Base-by-base conservation (phyloP, 2,797 vertebrate genomes). In the Amblyraja radiata region DNA sequence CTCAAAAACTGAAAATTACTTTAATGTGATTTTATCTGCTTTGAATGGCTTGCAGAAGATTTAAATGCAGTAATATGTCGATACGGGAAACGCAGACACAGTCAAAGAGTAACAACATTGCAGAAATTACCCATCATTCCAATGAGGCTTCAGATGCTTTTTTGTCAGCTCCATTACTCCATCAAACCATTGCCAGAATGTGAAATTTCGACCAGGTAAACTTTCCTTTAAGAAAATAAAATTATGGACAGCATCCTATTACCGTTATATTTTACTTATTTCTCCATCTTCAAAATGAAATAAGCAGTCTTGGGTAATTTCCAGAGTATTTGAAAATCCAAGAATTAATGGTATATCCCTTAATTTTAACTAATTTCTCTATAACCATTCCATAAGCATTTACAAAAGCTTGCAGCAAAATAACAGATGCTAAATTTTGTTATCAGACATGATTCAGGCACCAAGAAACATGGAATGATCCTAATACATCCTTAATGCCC, bases 111-210 rank as follows among this genome's bases (percentile, higher is more conserved):
- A 5, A 93, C 0, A 93, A 61, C 71, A 61, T 81, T 76, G 86
- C 7, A 25, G 68, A 78, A 14, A 93, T 97, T 96, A 99, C 98
- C 98, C 98, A 1, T 99, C 98, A 39, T 98, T 99, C 98, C 98
- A 99, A 94, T 99, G 98, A 8, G 98, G 97, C 94, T 96, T 97
- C 36, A 97, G 96, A 90, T 99, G 98, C 94, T 99, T 99, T 95
- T 99, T 99, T 96, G 99, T 97, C 93, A 99, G 98, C 95, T 99
- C 98, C 95, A 99, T 98, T 63, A 99, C 98, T 4, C 98, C 98
- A 0, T 99, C 98, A 95, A 99, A 99, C 98, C 98, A 99, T 95
- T 99, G 98, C 98, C 98, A 99, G 96, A 99, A 99, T 54, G 98
- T 99, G 94, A 99, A 99, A 96, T 98, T 99, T 93, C 98, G 97